Conservation (phyloP, 2,888 invertebrate species). For the Automeris io region DNA sequence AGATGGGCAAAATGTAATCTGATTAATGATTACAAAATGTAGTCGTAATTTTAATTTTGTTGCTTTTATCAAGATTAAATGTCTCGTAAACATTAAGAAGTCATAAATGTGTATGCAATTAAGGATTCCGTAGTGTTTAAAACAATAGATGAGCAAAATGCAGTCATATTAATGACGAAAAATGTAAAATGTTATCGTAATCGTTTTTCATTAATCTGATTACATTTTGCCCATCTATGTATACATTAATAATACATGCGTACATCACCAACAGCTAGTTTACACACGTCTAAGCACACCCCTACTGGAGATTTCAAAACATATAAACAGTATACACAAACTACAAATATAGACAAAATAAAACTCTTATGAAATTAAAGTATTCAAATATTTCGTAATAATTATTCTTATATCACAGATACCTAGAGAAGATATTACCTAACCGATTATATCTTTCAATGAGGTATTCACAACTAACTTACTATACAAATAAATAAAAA, state of each 20-base stretch:
- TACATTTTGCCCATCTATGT: no score
- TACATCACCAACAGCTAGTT: conserved; percentile 23
- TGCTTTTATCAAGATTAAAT: no score
- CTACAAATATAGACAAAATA: conserved; percentile 27
- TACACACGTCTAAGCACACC: conserved; percentile 43
- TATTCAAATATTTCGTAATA: conserved; percentile 36
- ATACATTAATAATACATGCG: conserved; percentile 28
- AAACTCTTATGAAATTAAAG: conserved; percentile 37
- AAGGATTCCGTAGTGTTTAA: no score
- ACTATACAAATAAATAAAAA: conserved; percentile 52
- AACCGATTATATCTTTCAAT: conserved; percentile 46
- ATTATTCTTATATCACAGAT: conserved; percentile 72
- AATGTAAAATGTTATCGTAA: no score
- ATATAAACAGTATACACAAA: conserved; percentile 13
- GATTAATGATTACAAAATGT: no score
- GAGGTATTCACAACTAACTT: conserved; percentile 51
- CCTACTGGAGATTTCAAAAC: conserved; percentile 38
- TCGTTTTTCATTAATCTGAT: no score
- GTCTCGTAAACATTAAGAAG: no score
- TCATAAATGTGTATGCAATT: no score
- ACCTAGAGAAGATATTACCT: conserved; percentile 68
- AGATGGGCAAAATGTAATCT: no score
- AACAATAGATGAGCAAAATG: no score
- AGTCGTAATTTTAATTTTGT: no score
- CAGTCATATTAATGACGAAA: no score